These are phyloP conservation scores for Muscicapa striata DNA, from an alignment of 2,797 vertebrate genomes.

Conservation along the genomic window DNA sequence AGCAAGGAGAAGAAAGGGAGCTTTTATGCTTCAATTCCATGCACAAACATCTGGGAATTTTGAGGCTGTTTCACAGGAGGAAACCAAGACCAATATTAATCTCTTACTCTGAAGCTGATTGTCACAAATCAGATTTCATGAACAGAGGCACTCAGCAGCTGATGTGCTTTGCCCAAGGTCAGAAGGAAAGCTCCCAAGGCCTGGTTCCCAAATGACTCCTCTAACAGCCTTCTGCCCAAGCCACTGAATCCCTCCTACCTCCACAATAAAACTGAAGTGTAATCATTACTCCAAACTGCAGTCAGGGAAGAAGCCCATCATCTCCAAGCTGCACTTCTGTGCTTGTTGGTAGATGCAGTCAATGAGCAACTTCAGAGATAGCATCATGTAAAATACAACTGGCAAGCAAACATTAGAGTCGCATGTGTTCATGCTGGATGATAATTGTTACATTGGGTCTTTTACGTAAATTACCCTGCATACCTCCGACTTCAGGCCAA, in stretches of 20 bases:
- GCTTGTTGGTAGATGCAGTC: background rate
- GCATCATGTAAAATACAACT: background rate
- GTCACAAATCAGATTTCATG: background rate
- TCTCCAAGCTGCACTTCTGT: background rate
- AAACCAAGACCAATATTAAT: background rate
- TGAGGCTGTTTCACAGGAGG: background rate
- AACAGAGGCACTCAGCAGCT: background rate
- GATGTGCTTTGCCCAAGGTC: background rate
- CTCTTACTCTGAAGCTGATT: background rate
- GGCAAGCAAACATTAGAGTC: background rate
- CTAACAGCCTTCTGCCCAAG: background rate
- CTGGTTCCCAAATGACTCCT: background rate
- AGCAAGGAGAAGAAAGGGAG: background rate
- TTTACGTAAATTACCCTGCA: slow-evolving; percentile 1
- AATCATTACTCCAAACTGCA: background rate
- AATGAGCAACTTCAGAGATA: background rate
- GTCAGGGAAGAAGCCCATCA: background rate
- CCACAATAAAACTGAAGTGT: background rate
- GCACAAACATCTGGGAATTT: background rate
- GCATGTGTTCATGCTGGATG: background rate
- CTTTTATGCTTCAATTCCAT: background rate
- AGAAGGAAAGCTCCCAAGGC: background rate
- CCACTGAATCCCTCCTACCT: background rate
- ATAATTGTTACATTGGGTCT: background rate
- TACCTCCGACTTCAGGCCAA: background rate